Evolutionary conservation across 2,888 invertebrate species (phyloP).

Genomic region (Petrolisthes manimaculis): DNA sequence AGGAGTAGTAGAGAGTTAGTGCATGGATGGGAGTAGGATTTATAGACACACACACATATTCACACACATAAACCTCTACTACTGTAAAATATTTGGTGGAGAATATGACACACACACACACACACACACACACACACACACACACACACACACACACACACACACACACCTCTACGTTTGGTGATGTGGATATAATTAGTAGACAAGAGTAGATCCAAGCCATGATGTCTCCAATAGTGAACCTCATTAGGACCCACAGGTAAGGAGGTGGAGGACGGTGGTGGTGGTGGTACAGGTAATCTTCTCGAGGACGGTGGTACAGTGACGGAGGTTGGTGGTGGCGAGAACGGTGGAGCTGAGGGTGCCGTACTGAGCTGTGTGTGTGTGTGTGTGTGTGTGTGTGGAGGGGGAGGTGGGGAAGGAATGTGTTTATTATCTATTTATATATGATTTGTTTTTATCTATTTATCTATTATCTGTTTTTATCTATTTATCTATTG

Average conservation of each 20-base stretch:
- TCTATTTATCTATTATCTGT: no score
- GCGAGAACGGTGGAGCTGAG: slow-evolving; percentile 22
- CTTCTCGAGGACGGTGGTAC: no score
- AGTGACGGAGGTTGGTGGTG: neutral
- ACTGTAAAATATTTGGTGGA: neutral
- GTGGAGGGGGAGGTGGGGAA: no score
- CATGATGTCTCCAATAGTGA: slow-evolving; percentile 17
- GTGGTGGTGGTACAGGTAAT: neutral
- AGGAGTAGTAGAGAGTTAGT: neutral
- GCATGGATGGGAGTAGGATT: neutral
- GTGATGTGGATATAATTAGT: neutral
- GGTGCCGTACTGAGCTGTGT: slow-evolving; percentile 3
- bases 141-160: slow-evolving; percentile 33
- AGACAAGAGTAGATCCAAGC: neutral
- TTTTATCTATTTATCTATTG: no score
- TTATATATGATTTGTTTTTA: no score
- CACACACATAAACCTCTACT: neutral
- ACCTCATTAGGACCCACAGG: neutral
- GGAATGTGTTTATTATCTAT: no score
- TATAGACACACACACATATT: neutral
- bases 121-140: slow-evolving; percentile 7
- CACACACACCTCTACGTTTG: slow-evolving; percentile 15
- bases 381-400: no score
- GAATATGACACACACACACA: neutral
- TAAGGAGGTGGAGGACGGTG: neutral